Evolutionary conservation across 2,888 invertebrate genomes (phyloP).

Genomic region (Odontocolon sp.): DNA sequence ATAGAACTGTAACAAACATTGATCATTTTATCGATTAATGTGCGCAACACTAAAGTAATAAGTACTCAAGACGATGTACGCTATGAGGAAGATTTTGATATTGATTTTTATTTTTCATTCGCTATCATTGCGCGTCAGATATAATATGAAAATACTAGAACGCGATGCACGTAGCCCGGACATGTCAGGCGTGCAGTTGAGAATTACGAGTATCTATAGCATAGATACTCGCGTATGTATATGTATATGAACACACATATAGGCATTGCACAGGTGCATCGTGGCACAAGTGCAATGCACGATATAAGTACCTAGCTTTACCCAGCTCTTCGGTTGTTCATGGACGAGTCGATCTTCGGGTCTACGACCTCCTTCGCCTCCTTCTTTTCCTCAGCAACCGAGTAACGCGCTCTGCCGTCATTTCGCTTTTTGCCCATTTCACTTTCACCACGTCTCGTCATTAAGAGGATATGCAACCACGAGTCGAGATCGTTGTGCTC

Average conservation of each 20-base stretch:
- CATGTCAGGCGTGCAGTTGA: neutral
- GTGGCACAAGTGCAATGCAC: neutral
- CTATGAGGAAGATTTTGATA: too few species aligned
- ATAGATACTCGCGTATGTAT: too few species aligned
- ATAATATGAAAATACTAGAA: neutral
- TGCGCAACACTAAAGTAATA: neutral
- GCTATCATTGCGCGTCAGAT: neutral
- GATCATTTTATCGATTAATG: neutral
- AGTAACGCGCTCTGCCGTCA: conserved; percentile 21
- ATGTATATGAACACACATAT: too few species aligned
- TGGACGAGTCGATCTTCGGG: neutral
- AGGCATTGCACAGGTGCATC: neutral
- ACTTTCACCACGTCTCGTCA: conserved; percentile 28
- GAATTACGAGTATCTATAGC: conserved; percentile 17
- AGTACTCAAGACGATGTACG: neutral
- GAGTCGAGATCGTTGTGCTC: conserved; percentile 13
- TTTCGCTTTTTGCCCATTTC: conserved; percentile 24
- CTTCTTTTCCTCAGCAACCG: neutral
- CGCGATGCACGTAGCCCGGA: conserved; percentile 1
- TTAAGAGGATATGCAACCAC: neutral
- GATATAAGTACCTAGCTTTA: too few species aligned
- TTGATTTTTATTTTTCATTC: neutral
- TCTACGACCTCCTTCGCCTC: conserved; percentile 19
- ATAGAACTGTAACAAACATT: neutral
- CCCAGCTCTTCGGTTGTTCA: too few species aligned